These are phyloP conservation scores for Charanyca ferruginea DNA, from an alignment of 2,888 invertebrate genomes.

Conservation along the genomic window DNA sequence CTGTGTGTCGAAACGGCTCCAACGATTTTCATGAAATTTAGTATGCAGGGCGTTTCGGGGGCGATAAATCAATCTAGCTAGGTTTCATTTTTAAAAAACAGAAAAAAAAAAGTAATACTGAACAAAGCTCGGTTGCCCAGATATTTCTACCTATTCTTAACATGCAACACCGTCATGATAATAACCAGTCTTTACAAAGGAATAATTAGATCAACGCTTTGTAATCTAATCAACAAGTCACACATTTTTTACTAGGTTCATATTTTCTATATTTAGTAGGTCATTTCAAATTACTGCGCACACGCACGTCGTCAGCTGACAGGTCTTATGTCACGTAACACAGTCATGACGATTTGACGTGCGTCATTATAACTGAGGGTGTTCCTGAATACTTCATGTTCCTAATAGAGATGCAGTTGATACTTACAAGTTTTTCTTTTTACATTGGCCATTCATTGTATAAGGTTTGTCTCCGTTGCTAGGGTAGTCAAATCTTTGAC, in stretches of 20 bases:
- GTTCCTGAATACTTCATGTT: background rate
- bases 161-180: background rate
- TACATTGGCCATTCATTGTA: too few species aligned
- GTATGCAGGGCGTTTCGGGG: too few species aligned
- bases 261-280: constrained; percentile 17
- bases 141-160: too few species aligned
- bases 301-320: background rate
- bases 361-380: background rate
- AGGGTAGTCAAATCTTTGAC: background rate
- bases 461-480: background rate
- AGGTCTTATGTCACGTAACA: constrained; percentile 3
- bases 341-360: background rate
- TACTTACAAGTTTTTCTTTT: too few species aligned
- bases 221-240: constrained; percentile 38
- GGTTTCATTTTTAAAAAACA: too few species aligned
- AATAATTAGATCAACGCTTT: constrained; percentile 15
- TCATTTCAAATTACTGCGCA: background rate
- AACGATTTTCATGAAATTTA: too few species aligned
- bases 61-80: too few species aligned
- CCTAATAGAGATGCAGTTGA: background rate
- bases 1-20: too few species aligned
- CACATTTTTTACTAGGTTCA: background rate
- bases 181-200: background rate
- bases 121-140: too few species aligned
- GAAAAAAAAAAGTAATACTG: too few species aligned